These are phyloP conservation scores for Frankliniella intonsa DNA, from an alignment of 2,888 invertebrate genomes.

Conservation along the genomic window DNA sequence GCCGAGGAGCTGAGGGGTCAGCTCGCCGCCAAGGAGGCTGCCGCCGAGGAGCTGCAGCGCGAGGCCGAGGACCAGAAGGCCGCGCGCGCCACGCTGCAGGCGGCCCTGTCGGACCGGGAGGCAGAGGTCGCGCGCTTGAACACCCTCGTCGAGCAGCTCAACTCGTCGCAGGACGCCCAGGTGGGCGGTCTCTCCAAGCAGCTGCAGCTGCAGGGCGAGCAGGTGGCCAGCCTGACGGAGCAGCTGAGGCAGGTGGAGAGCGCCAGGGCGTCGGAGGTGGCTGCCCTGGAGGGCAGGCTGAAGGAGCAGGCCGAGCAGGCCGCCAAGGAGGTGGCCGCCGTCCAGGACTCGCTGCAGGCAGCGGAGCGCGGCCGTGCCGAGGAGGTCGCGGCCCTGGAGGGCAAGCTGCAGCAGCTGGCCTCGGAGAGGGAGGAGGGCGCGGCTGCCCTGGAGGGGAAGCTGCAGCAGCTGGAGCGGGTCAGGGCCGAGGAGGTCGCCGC, in stretches of 20 bases:
- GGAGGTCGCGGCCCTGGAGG: background rate
- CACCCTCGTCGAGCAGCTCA: conserved; percentile 8
- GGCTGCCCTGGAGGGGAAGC: background rate
- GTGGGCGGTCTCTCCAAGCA: background rate
- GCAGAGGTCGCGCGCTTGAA: background rate
- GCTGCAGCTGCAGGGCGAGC: background rate
- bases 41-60: background rate
- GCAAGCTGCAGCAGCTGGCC: background rate
- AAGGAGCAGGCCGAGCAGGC: conserved; percentile 31
- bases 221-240: background rate
- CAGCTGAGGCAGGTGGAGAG: conserved; percentile 9
- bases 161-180: background rate
- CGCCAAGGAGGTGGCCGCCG: background rate
- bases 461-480: background rate
- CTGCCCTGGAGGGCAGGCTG: conserved; percentile 23
- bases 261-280: background rate
- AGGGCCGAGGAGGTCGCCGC: background rate
- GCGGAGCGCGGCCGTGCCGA: background rate
- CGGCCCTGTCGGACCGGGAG: background rate
- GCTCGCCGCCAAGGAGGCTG: background rate
- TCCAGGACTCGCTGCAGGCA: background rate
- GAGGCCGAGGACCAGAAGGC: background rate
- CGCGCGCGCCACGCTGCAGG: background rate
- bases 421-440: background rate
- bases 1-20: background rate